Percentiles rank a stretch among this genome's conserved stretches.
Conservation (phyloP, 2,888 invertebrate genomes). For the Hydraecia micacea region DNA sequence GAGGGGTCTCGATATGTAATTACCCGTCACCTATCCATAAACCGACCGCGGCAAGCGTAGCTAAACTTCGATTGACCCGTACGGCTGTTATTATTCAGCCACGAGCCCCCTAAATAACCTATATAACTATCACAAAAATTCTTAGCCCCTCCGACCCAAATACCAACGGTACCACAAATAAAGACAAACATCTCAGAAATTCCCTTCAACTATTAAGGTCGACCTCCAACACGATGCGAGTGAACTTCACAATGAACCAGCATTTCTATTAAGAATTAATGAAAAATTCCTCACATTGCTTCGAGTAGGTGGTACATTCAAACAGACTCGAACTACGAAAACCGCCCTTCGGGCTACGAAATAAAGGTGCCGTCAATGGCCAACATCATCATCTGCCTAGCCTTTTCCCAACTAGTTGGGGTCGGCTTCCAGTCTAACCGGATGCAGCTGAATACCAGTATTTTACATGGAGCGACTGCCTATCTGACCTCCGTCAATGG, state of each 20-base stretch:
- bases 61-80: too few relatives aligned
- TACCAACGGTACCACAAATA: not conserved
- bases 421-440: too few relatives aligned
- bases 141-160: conserved; percentile 4
- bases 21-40: too few relatives aligned
- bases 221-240: not conserved
- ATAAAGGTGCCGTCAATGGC: not conserved
- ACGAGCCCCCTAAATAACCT: too few relatives aligned
- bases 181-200: not conserved
- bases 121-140: not conserved
- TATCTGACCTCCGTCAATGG: too few relatives aligned
- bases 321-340: not conserved
- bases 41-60: too few relatives aligned
- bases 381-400: too few relatives aligned
- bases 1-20: too few relatives aligned
- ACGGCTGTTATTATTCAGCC: too few relatives aligned
- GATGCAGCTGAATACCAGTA: too few relatives aligned
- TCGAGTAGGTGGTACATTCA: not conserved
- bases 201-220: conserved; percentile 17
- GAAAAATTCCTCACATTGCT: conserved; percentile 52
- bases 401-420: too few relatives aligned
- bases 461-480: too few relatives aligned
- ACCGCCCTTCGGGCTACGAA: not conserved
- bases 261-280: conserved; percentile 20
- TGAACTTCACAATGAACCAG: conserved; percentile 13